Percentiles rank a stretch among this genome's conserved stretches.
phyloP scores from a whole-genome alignment of 2,797 vertebrate species.

The Pogoniulus pusillus region DNA sequence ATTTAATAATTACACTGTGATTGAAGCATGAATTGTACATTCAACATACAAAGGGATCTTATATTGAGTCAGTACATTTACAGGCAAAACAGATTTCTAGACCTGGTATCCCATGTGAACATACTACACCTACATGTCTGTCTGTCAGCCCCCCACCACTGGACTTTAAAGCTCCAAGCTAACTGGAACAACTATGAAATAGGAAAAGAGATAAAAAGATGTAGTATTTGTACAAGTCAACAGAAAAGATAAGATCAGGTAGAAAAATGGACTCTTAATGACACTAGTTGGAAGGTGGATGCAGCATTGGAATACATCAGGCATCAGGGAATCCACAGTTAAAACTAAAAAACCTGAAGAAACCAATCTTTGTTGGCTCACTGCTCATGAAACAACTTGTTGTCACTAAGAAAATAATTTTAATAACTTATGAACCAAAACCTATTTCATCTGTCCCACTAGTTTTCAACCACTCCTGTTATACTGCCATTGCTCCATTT shows the following conservation, averaged over 20 bases:
- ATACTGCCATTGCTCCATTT: rapidly evolving
- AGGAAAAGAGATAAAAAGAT: background rate
- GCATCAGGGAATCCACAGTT: background rate
- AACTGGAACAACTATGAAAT: background rate
- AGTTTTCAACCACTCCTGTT: background rate
- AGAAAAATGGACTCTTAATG: background rate
- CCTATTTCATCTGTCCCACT: background rate
- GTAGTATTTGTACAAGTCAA: background rate
- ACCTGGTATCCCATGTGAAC: background rate
- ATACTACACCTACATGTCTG: background rate
- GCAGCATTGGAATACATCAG: background rate
- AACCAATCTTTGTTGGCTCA: background rate
- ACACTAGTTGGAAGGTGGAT: background rate
- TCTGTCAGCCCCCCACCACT: background rate
- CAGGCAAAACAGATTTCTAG: background rate
- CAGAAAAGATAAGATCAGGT: background rate
- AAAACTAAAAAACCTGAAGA: background rate
- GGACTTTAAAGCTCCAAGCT: background rate
- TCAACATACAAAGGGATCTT: background rate
- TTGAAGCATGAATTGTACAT: background rate
- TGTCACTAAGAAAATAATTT: background rate
- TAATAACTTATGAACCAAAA: background rate
- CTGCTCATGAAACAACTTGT: background rate
- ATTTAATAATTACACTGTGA: background rate
- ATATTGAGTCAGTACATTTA: background rate